Evolutionary conservation across 2,888 invertebrate species (phyloP).

Genomic region (Quadroppia sp.): DNA sequence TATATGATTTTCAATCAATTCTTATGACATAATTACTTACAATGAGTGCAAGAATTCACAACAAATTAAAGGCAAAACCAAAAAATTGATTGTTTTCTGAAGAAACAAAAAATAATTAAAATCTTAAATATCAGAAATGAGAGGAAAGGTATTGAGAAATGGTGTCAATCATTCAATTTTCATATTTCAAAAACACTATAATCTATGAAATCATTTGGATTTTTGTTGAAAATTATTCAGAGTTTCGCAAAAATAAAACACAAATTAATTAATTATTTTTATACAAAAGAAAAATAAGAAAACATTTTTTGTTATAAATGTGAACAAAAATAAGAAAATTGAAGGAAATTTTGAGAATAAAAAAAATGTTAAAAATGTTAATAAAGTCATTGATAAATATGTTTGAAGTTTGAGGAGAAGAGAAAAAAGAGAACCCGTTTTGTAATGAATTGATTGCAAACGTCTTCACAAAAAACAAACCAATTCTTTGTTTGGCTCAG

Average conservation of each 20-base stretch:
- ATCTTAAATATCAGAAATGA: not conserved
- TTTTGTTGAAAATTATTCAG: not conserved
- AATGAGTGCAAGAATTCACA: slow-evolving; percentile 15
- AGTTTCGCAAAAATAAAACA: not conserved
- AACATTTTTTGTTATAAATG: not conserved
- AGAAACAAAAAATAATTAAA: not conserved
- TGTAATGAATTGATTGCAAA: slow-evolving; percentile 21
- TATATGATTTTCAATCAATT: slow-evolving; percentile 16
- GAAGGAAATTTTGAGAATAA: not conserved
- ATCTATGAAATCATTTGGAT: not conserved
- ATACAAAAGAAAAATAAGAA: not conserved
- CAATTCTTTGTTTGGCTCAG: slow-evolving; percentile 18
- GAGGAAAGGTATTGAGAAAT: not conserved
- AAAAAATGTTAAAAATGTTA: slow-evolving; percentile 28
- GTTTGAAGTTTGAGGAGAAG: not conserved
- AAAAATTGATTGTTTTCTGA: slow-evolving; percentile 33
- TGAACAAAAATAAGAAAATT: not conserved
- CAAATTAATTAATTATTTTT: slow-evolving; percentile 4
- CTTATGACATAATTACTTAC: slow-evolving; percentile 17
- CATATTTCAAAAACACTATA: not conserved
- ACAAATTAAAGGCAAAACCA: not conserved
- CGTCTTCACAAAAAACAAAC: slow-evolving; percentile 22
- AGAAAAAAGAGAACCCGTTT: slow-evolving; percentile 14
- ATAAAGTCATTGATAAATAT: slow-evolving; percentile 27
- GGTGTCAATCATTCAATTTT: slow-evolving; percentile 27